Conservation (phyloP, 2,888 invertebrate species). For the Habrosyne pyritoides region DNA sequence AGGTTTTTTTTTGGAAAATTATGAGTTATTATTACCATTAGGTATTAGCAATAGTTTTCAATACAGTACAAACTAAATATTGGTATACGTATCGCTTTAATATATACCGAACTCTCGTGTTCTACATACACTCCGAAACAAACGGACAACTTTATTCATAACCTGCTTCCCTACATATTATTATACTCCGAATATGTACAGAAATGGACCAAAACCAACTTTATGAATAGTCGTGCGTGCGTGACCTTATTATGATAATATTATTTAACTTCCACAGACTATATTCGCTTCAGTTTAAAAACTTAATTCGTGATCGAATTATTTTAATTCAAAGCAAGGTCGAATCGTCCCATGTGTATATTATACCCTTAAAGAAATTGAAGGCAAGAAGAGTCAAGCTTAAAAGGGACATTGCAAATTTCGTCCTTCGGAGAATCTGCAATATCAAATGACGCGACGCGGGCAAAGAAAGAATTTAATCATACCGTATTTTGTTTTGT, state of each 20-base stretch:
- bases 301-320: not conserved
- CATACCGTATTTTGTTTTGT: conserved; percentile 25
- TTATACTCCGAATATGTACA: conserved; percentile 1
- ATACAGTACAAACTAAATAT: not conserved
- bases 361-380: not conserved
- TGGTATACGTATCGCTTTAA: not conserved
- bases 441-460: conserved; percentile 38
- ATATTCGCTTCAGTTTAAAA: not conserved
- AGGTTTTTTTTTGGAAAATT: too few species aligned
- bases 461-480: conserved; percentile 39
- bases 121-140: not conserved
- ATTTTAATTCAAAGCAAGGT: not conserved
- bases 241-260: not conserved
- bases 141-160: not conserved
- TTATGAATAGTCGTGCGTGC: conserved; percentile 1
- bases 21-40: too few species aligned
- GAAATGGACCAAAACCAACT: conserved; percentile 3
- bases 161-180: conserved; percentile 1
- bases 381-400: conserved; percentile 16
- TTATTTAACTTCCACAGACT: not conserved
- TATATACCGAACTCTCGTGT: not conserved
- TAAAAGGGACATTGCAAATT: conserved; percentile 22
- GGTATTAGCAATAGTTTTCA: too few species aligned
- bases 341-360: not conserved
- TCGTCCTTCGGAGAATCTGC: conserved; percentile 31